A percentile compares a stretch with the other conserved stretches of the same genome.
phyloP scores from a whole-genome alignment of 2,888 invertebrate species.

The Pristionchus arcanus region DNA sequence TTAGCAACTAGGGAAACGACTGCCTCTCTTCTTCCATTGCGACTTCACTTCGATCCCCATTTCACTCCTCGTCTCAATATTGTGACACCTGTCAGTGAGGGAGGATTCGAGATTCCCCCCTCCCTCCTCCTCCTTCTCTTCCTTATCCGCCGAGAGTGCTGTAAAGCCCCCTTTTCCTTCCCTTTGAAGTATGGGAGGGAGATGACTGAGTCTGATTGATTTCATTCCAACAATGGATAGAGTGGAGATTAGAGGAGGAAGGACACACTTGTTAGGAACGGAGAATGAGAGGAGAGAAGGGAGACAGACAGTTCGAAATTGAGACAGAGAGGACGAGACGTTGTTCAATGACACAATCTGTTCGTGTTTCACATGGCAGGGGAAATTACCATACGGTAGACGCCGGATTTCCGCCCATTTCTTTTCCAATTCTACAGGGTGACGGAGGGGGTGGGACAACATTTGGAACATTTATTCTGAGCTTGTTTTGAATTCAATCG shows the following conservation, averaged over 20 bases:
- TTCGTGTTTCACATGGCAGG: slow-evolving; percentile 38
- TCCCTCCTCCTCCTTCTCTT: not conserved
- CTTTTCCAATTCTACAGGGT: not conserved
- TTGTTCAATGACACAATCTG: slow-evolving; percentile 49
- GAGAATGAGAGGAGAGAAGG: not conserved
- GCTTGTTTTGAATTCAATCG: no score
- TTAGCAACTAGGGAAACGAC: slow-evolving; percentile 22
- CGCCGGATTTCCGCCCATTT: slow-evolving; percentile 9
- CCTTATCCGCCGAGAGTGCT: slow-evolving; percentile 29
- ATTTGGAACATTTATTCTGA: not conserved
- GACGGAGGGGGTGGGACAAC: not conserved
- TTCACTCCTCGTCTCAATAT: slow-evolving; percentile 28
- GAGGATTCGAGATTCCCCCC: not conserved
- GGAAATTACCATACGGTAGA: slow-evolving; percentile 46
- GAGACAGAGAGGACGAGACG: not conserved
- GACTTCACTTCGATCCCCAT: no score
- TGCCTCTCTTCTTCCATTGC: not conserved
- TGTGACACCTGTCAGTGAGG: slow-evolving; percentile 50
- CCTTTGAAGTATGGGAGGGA: slow-evolving; percentile 17
- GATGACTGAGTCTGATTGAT: slow-evolving; percentile 46
- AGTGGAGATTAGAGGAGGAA: not conserved
- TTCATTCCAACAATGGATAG: not conserved
- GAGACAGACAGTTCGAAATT: not conserved
- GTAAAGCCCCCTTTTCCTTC: slow-evolving; percentile 33
- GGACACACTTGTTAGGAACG: slow-evolving; percentile 2